Base-by-base conservation (phyloP, 2,113 vertebrate species). In the Microcebus ravelobensis region DNA sequence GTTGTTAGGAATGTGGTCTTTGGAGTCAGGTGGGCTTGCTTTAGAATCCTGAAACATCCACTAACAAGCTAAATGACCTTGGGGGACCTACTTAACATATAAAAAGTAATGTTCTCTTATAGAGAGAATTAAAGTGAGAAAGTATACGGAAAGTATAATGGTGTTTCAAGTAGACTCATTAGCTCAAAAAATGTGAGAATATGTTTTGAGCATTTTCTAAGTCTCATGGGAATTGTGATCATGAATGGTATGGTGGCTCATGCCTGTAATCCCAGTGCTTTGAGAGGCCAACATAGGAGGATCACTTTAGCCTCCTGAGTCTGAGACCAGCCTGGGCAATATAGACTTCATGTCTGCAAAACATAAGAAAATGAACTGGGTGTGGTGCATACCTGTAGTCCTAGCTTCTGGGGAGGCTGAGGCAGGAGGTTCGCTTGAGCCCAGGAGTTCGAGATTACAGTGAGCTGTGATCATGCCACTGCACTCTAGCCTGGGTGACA, bases 101-200 rank as follows among this genome's bases (percentile, higher is more conserved):
- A 82, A 81, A n/a, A 23, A 42, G 21, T 87, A 85, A 27, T 13
- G 48, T 94, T 76, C 25, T 55, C 3, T 84, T 79, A 73, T 21
- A 86, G 68, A 95, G 31, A 91, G 42, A 91, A 85, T 61, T 80
- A 77, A 95, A 80, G 67, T 76, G 59, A 42, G 48, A 93, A 81
- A 45, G 27, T 59, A 25, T 82, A 59, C 85, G 55, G 68, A 73
- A 81, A 84, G 5, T 91, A 20, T 80, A 84, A 77, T 79, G 57
- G 45, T 70, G 36, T 52, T 18, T 87, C 76, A 6, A 1, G 4
- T 42, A 48, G 52, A 55, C 52, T 85, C 52, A 23, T 34, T 85
- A 84, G 50, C 74, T 87, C 5, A 80, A 57, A 95, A 90, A 87
- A 67, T 50, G 61, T 45, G 45, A 88, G 63, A 83, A 57, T 85